A percentile compares a stretch with the other conserved stretches of the same genome.
Evolutionary conservation across 2,797 vertebrate genomes (phyloP).

Genomic region (Gambelia wislizenii): DNA sequence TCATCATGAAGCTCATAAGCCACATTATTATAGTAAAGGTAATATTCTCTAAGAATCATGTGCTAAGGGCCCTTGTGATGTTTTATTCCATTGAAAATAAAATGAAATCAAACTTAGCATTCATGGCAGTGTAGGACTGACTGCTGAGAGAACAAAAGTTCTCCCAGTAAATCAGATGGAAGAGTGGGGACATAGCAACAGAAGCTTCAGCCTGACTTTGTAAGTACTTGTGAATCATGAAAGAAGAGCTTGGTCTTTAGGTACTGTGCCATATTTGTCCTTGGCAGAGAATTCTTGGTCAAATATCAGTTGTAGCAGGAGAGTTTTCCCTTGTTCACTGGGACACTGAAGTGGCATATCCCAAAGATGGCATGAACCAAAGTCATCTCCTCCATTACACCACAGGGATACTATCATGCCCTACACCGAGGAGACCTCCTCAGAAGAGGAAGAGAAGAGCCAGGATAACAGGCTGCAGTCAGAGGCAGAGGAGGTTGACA

Average conservation of each 20-base stretch:
- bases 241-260: not conserved
- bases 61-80: constrained; percentile 8
- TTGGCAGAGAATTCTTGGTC: not conserved
- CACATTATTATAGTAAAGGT: not conserved
- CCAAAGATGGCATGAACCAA: no score
- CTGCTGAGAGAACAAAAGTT: not conserved
- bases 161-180: not conserved
- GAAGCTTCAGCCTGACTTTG: not conserved
- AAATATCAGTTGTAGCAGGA: not conserved
- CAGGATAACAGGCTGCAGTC: no score
- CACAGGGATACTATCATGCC: no score
- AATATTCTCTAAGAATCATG: not conserved
- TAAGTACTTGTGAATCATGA: not conserved
- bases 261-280: not conserved
- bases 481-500: no score
- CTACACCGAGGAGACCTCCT: no score
- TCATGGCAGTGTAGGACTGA: not conserved
- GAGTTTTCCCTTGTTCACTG: not conserved
- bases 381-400: no score
- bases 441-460: no score
- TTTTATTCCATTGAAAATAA: constrained; percentile 7
- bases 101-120: not conserved
- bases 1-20: constrained; percentile 3
- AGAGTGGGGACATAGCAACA: not conserved
- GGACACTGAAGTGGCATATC: no score